phyloP scores from a whole-genome alignment of 1,140 invertebrate species.

The Scaptomyza hsui region DNA sequence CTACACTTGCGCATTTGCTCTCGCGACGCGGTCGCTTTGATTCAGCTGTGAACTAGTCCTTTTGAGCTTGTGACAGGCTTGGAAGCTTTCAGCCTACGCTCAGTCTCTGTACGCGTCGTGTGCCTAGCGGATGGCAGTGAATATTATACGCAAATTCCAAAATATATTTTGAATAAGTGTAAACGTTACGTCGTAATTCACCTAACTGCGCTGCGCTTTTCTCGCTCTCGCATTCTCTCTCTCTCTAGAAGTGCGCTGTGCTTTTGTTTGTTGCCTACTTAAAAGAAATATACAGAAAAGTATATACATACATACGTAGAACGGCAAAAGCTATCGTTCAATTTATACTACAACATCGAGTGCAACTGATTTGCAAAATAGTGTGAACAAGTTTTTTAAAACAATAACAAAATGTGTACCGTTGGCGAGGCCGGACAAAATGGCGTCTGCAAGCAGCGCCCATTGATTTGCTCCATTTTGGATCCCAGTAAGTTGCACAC shows the following conservation, averaged over 20 bases:
- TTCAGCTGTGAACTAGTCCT: conserved; percentile 51
- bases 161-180: conserved; percentile 5
- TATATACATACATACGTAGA: conserved; percentile 31
- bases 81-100: conserved; percentile 62
- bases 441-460: conserved; percentile 77
- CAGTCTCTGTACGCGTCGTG: conserved; percentile 75
- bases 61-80: conserved; percentile 36
- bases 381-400: conserved; percentile 15
- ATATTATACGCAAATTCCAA: conserved; percentile 11
- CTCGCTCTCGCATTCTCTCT: conserved; percentile 30
- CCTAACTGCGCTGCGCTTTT: conserved; percentile 9
- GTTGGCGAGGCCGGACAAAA: conserved; percentile 75
- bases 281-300: conserved; percentile 46
- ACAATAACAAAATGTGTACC: conserved; percentile 57
- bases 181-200: conserved; percentile 59
- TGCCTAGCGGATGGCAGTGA: conserved; percentile 55
- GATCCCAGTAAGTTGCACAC: conserved; percentile 79
- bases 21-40: conserved; percentile 55
- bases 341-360: conserved; percentile 23
- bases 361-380: conserved; percentile 27
- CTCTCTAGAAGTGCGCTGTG: conserved; percentile 36
- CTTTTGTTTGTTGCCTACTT: conserved; percentile 35
- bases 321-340: conserved; percentile 20
- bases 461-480: conserved; percentile 82
- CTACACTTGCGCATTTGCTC: conserved; percentile 9